A percentile compares a stretch with the other conserved stretches of the same genome.
Evolutionary conservation across 2,113 vertebrate genomes (phyloP).

Genomic region (Nothocercus julius): DNA sequence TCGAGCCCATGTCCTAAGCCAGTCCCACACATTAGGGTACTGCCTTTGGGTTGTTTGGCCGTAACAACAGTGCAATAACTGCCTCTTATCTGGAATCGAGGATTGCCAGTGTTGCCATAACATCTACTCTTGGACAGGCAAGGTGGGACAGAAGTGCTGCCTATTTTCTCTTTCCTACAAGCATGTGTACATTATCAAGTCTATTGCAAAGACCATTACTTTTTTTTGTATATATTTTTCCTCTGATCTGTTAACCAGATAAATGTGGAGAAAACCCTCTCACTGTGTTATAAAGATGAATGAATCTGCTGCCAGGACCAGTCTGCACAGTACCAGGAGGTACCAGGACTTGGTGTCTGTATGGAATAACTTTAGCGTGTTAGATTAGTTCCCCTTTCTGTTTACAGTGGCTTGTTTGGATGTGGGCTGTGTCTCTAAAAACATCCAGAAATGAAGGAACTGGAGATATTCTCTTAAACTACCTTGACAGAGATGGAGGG

Average conservation of each 20-base stretch:
- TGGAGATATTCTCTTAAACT: neutral
- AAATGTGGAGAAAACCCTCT: neutral
- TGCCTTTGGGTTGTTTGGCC: neutral
- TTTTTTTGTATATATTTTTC: neutral
- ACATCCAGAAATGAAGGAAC: neutral
- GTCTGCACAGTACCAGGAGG: neutral
- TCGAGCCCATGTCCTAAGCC: neutral
- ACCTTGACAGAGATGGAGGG: neutral
- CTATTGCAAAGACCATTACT: neutral
- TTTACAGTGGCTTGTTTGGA: neutral
- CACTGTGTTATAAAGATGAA: neutral
- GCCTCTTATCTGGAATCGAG: neutral
- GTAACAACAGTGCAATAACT: neutral
- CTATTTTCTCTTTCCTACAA: neutral
- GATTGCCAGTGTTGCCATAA: neutral
- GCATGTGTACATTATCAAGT: neutral
- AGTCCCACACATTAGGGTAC: neutral
- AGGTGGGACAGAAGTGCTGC: no score
- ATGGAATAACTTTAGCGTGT: neutral
- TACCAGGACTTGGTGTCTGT: neutral
- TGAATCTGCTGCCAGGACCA: neutral
- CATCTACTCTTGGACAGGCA: neutral
- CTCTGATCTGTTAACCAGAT: neutral
- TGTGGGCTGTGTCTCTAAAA: neutral
- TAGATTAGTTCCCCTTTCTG: neutral